These are phyloP conservation scores for Ceratotherium simum DNA, from an alignment of 2,113 vertebrate genomes.

Conservation along the genomic window DNA sequence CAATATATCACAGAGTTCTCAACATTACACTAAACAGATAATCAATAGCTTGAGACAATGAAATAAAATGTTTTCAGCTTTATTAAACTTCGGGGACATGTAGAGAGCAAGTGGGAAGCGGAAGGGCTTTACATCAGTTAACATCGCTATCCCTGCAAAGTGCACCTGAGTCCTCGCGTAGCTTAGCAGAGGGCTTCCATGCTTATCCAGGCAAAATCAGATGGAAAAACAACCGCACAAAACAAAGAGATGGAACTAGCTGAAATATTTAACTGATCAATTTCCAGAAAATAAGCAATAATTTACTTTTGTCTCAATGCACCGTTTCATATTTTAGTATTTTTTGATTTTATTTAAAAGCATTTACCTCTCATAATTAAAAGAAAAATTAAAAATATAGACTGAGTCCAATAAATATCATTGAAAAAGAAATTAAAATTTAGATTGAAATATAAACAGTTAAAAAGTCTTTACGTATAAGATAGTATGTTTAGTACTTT, in stretches of 20 bases:
- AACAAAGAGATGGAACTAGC: not conserved
- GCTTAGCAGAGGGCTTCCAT: conserved; percentile 42
- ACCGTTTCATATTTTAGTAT: not conserved
- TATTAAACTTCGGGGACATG: conserved; percentile 87
- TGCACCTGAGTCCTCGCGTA: conserved; percentile 70
- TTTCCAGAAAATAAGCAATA: not conserved
- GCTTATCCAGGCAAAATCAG: conserved; percentile 34
- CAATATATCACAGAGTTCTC: conserved; percentile 81
- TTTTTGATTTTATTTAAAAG: not conserved
- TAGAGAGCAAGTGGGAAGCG: conserved; percentile 79
- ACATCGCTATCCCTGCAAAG: conserved; percentile 80
- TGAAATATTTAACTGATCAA: conserved; percentile 12
- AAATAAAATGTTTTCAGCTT: conserved; percentile 88
- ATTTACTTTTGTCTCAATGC: not conserved
- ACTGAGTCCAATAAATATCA: not conserved
- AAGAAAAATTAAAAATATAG: not conserved
- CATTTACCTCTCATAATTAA: not conserved
- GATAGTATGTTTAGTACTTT: not conserved
- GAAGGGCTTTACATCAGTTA: conserved; percentile 85
- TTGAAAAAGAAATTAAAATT: not conserved
- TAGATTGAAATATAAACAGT: not conserved
- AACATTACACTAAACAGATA: conserved; percentile 85
- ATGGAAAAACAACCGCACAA: not conserved
- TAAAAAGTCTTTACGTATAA: not conserved
- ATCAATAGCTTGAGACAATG: conserved; percentile 88